Evolutionary conservation across 2,888 invertebrate species (phyloP).

Genomic region (Elmis aenea): DNA sequence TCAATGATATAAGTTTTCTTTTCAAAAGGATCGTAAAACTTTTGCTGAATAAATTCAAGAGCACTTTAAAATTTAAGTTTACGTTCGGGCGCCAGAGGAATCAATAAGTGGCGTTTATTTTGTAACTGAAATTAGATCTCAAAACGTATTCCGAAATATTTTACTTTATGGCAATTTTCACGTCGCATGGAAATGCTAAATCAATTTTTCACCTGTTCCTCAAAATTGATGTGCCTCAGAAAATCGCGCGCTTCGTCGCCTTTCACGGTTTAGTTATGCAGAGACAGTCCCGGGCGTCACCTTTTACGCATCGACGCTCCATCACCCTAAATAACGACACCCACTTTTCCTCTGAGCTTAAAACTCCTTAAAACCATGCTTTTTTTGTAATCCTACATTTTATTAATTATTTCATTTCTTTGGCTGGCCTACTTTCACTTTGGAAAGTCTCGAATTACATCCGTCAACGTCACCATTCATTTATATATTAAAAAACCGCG

Average conservation of each 20-base stretch:
- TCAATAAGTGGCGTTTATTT: too few species aligned
- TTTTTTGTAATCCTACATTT: neutral
- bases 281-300: slow-evolving; percentile 23
- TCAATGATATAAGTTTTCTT: too few species aligned
- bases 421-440: too few species aligned
- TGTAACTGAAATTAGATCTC: too few species aligned
- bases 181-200: slow-evolving; percentile 23
- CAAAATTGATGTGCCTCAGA: slow-evolving; percentile 25
- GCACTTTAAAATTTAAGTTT: too few species aligned
- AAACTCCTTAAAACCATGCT: neutral
- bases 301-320: slow-evolving; percentile 26
- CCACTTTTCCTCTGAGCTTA: slow-evolving; percentile 28
- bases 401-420: neutral
- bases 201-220: slow-evolving; percentile 30
- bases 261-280: slow-evolving; percentile 22
- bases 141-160: slow-evolving; percentile 20
- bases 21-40: too few species aligned
- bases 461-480: too few species aligned
- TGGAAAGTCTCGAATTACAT: too few species aligned
- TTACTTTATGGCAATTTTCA: slow-evolving; percentile 17
- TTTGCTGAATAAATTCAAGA: too few species aligned
- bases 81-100: too few species aligned
- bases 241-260: slow-evolving; percentile 19
- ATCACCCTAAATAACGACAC: slow-evolving; percentile 38
- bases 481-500: too few species aligned